Evolutionary conservation across 2,113 vertebrate species (phyloP).

Genomic region (Crotalus helleri): DNA sequence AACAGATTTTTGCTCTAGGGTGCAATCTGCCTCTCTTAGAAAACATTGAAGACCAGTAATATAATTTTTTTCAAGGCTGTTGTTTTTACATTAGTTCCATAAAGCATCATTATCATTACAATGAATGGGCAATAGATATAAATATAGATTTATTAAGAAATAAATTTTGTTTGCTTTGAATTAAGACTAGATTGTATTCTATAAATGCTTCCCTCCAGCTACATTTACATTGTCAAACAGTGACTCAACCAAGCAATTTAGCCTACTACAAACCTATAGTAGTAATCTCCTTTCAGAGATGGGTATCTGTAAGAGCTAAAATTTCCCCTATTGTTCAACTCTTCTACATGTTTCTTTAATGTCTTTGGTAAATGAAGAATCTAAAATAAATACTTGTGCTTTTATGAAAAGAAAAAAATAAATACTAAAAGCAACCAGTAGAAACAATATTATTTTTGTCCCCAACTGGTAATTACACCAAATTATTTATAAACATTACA

Average conservation of each 20-base stretch:
- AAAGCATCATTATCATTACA: background rate
- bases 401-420: background rate
- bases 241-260: background rate
- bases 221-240: background rate
- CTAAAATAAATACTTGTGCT: background rate
- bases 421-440: background rate
- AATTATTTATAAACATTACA: background rate
- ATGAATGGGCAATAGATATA: background rate
- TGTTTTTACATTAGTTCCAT: background rate
- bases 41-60: background rate
- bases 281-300: background rate
- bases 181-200: background rate
- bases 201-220: background rate
- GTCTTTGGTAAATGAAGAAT: background rate
- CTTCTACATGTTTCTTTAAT: background rate
- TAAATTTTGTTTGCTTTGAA: background rate
- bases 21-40: background rate
- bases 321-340: background rate
- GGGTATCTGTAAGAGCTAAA: background rate
- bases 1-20: slow-evolving; percentile 1
- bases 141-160: background rate
- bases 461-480: background rate
- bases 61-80: background rate
- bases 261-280: background rate
- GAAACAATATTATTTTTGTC: background rate